These are phyloP conservation scores for Luperina testacea DNA, from an alignment of 2,888 invertebrate genomes.

Conservation along the genomic window DNA sequence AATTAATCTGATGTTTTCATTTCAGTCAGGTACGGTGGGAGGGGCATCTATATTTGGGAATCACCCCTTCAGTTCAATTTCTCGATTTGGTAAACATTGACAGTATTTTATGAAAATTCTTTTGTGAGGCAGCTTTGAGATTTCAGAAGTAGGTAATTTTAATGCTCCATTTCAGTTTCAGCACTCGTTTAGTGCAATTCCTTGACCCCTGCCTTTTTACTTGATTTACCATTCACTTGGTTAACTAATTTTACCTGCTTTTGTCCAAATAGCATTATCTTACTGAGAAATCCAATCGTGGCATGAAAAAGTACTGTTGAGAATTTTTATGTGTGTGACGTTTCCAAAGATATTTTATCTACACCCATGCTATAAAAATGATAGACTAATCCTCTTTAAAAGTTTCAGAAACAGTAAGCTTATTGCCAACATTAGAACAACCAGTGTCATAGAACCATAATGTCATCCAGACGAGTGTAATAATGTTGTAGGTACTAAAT, in stretches of 20 bases:
- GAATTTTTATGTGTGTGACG: background rate
- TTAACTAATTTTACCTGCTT: background rate
- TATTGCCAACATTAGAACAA: no score
- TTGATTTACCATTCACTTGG: conserved; percentile 31
- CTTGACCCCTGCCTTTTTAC: conserved; percentile 31
- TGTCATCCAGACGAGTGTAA: no score
- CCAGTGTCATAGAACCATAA: no score
- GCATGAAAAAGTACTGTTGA: background rate
- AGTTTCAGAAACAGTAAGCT: no score
- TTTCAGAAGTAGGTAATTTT: conserved; percentile 43
- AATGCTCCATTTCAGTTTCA: conserved; percentile 43
- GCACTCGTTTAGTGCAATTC: conserved; percentile 14
- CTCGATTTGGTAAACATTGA: conserved; percentile 52
- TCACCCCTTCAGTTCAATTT: conserved; percentile 42
- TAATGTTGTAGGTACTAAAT: no score
- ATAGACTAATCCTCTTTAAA: no score
- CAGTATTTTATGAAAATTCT: conserved; percentile 49
- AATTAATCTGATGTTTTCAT: conserved; percentile 32
- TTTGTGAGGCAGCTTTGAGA: conserved; percentile 50
- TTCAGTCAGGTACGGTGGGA: conserved; percentile 26
- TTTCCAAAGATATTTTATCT: background rate
- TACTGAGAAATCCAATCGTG: background rate
- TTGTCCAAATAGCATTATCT: background rate
- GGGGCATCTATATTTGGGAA: conserved; percentile 51
- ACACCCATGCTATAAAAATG: no score